phyloP scores from a whole-genome alignment of 2,888 invertebrate species.

The Agriopis leucophaearia region DNA sequence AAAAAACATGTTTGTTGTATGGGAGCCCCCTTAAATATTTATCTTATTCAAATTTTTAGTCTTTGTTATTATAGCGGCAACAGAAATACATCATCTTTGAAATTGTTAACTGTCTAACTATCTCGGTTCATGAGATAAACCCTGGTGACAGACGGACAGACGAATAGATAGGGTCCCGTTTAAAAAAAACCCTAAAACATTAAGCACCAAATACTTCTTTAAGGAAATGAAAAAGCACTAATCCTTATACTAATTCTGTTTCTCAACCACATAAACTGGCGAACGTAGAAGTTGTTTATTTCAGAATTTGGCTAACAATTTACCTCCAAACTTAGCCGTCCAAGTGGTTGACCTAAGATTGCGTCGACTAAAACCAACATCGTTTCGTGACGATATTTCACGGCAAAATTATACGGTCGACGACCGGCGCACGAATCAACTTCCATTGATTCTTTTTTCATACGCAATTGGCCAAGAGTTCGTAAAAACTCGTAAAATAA shows the following conservation, averaged over 20 bases:
- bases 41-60: no score
- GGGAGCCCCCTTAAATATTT: no score
- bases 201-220: background rate
- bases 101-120: no score
- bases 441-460: constrained; percentile 50
- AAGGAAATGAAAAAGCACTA: background rate
- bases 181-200: no score
- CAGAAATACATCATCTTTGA: no score
- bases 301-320: constrained; percentile 15
- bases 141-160: no score
- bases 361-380: constrained; percentile 61
- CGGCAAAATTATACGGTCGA: constrained; percentile 72
- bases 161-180: no score
- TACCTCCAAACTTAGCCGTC: constrained; percentile 37
- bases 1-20: no score
- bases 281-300: background rate
- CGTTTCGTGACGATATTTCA: constrained; percentile 72
- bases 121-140: no score
- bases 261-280: background rate
- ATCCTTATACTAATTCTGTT: background rate
- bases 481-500: constrained; percentile 45
- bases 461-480: constrained; percentile 41
- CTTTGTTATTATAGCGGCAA: no score
- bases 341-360: constrained; percentile 59
- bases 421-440: constrained; percentile 53